Percentiles rank a stretch among this genome's conserved stretches.
Evolutionary conservation across 2,888 invertebrate species (phyloP).

Genomic region (Coecobrya sp.): DNA sequence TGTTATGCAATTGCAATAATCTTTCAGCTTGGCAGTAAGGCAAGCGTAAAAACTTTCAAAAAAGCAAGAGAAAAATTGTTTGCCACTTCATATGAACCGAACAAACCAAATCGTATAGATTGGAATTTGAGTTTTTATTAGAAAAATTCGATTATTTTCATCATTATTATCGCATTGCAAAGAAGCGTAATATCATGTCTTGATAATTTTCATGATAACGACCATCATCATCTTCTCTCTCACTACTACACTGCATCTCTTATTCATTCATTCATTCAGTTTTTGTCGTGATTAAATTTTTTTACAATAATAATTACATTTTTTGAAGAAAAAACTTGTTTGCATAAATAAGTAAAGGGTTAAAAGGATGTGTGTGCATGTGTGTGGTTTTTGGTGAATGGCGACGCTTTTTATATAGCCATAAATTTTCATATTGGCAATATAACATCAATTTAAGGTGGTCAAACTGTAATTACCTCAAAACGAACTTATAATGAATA

Average conservation of each 20-base stretch:
- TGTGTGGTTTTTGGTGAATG: slow-evolving; percentile 32
- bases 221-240: slow-evolving; percentile 41
- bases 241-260: slow-evolving; percentile 22
- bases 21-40: neutral
- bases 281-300: slow-evolving; percentile 52
- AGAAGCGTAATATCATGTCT: slow-evolving; percentile 26
- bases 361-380: slow-evolving; percentile 16
- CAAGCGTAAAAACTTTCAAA: neutral
- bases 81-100: neutral
- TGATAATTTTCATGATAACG: slow-evolving; percentile 19
- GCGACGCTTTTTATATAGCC: slow-evolving; percentile 1
- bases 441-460: neutral
- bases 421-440: slow-evolving; percentile 35
- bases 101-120: neutral
- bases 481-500: neutral
- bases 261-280: slow-evolving; percentile 1
- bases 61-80: neutral
- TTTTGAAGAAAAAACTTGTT: slow-evolving; percentile 68
- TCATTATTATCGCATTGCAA: neutral
- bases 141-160: slow-evolving; percentile 38
- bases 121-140: slow-evolving; percentile 25
- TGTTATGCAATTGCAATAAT: neutral
- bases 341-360: slow-evolving; percentile 58
- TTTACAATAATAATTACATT: slow-evolving; percentile 60
- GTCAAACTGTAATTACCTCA: slow-evolving; percentile 21